Conservation (phyloP, 2,888 invertebrate genomes). For the Chironomus tentans region DNA sequence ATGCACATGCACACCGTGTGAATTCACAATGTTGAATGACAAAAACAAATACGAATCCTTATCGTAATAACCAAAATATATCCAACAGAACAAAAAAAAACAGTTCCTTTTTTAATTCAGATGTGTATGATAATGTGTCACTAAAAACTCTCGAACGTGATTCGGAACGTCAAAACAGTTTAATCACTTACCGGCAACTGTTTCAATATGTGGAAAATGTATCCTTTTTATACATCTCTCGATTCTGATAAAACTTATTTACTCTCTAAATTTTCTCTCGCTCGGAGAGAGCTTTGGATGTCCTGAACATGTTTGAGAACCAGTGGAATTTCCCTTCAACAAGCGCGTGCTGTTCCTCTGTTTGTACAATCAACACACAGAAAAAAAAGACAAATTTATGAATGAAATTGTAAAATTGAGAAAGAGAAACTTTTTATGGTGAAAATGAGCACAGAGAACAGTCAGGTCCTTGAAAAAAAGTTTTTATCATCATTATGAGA, state of each 20-base stretch:
- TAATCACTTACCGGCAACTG: conserved; percentile 22
- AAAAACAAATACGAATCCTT: conserved; percentile 3
- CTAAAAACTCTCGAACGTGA: not conserved
- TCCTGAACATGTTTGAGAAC: conserved; percentile 2
- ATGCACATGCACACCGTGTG: too few relatives aligned
- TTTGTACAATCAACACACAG: not conserved
- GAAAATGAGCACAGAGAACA: not conserved
- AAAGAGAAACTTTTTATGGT: not conserved
- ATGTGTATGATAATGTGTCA: not conserved
- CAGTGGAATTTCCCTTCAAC: not conserved
- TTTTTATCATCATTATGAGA: not conserved
- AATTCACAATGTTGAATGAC: too few relatives aligned
- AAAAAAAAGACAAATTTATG: conserved; percentile 14
- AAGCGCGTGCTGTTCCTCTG: not conserved
- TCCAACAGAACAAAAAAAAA: too few relatives aligned
- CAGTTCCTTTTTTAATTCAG: not conserved
- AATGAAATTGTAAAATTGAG: conserved; percentile 23
- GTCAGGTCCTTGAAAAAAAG: conserved; percentile 3
- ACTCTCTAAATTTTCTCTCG: not conserved
- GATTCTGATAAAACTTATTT: not conserved
- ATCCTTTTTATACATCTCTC: conserved; percentile 16
- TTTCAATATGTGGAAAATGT: not conserved
- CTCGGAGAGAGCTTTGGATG: not conserved
- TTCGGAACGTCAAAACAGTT: not conserved
- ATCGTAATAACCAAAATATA: not conserved